phyloP scores from a whole-genome alignment of 2,113 vertebrate species.

The Malurus alboscapulatus region DNA sequence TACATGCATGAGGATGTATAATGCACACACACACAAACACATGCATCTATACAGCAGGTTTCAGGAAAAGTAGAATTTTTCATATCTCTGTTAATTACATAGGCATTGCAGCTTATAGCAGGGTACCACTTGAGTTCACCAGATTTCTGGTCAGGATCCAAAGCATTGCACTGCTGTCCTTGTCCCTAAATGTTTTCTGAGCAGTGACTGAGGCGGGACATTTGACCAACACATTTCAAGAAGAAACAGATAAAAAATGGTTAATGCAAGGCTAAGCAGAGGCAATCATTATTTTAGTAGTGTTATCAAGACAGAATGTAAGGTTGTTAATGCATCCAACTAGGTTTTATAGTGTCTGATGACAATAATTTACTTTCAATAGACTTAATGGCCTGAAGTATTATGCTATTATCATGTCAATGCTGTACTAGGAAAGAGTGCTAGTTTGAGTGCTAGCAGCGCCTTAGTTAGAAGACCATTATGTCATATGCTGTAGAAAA shows the following conservation, averaged over 20 bases:
- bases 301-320: slow-evolving; percentile 1
- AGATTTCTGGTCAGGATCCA: neutral
- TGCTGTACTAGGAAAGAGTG: neutral
- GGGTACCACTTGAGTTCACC: neutral
- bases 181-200: neutral
- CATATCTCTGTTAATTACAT: neutral
- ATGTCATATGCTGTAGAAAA: neutral
- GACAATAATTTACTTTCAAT: slow-evolving; percentile 52
- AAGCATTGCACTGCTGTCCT: neutral
- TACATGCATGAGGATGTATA: neutral
- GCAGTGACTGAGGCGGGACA: neutral
- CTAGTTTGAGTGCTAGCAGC: neutral
- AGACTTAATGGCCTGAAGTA: slow-evolving; percentile 42
- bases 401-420: slow-evolving; percentile 57
- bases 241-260: neutral
- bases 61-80: neutral
- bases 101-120: neutral
- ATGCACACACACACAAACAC: neutral
- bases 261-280: neutral
- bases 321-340: slow-evolving; percentile 4
- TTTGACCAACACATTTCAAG: neutral
- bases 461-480: neutral
- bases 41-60: neutral
- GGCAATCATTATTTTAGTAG: neutral
- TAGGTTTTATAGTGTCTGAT: slow-evolving; percentile 20